These are phyloP conservation scores for Nicator chloris DNA, from an alignment of 2,113 vertebrate species.

Conservation along the genomic window DNA sequence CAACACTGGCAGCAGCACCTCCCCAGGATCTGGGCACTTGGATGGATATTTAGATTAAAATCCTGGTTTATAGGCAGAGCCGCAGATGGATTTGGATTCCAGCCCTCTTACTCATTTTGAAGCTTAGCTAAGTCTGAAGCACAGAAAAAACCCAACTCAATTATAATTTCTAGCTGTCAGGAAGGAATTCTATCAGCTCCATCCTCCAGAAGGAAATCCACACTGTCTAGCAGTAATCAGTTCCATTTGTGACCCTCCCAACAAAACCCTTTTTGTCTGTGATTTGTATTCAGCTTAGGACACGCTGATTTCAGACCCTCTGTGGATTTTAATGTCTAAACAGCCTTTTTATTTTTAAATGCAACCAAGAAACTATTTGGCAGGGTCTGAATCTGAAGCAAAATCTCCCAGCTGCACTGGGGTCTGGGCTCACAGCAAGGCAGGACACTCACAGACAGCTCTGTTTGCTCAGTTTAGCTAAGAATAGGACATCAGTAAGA, in stretches of 20 bases:
- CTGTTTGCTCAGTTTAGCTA: background rate
- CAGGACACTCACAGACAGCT: background rate
- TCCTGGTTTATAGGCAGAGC: background rate
- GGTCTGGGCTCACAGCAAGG: background rate
- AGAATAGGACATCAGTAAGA: background rate
- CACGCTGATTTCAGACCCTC: conserved; percentile 38
- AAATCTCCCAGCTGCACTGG: background rate
- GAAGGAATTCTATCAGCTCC: conserved; percentile 39
- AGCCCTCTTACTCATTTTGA: background rate
- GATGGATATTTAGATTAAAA: background rate
- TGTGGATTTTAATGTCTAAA: conserved; percentile 43
- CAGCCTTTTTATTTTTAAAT: conserved; percentile 45
- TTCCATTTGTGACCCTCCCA: conserved; percentile 47
- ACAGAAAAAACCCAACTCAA: background rate
- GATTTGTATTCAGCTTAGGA: conserved; percentile 24
- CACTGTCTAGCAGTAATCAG: conserved; percentile 39
- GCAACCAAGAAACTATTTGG: conserved; percentile 35
- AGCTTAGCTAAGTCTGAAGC: background rate
- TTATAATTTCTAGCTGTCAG: conserved; percentile 24
- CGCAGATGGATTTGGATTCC: background rate
- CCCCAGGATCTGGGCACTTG: background rate
- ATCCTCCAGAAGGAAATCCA: conserved; percentile 35
- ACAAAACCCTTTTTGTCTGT: conserved; percentile 54
- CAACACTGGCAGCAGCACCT: background rate
- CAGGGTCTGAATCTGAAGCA: conserved; percentile 10